Conservation (phyloP, 2,888 invertebrate genomes). For the Drosophila pseudotakahashii region DNA sequence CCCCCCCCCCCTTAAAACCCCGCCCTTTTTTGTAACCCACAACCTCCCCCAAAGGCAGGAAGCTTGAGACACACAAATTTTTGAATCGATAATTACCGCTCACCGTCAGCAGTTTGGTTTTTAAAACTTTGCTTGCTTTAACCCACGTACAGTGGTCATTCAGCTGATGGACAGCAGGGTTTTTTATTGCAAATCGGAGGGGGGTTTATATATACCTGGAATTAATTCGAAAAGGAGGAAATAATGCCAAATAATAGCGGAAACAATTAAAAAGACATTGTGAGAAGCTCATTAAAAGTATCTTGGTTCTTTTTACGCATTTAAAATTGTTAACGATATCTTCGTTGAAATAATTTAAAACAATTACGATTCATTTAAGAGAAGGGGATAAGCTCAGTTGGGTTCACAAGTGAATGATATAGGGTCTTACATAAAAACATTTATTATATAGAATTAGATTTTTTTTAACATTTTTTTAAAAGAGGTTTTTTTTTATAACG, state of each 20-base stretch:
- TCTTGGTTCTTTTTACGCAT: background rate
- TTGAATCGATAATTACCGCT: slow-evolving; percentile 50
- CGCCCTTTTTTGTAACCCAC: background rate
- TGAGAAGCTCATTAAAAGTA: slow-evolving; percentile 22
- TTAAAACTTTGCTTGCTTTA: slow-evolving; percentile 21
- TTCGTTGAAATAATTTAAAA: background rate
- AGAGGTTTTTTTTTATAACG: no score
- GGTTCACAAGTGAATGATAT: background rate
- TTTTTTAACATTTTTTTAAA: no score
- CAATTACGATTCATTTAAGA: background rate
- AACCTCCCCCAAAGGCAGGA: slow-evolving; percentile 27
- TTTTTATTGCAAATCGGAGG: background rate
- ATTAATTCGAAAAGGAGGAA: slow-evolving; percentile 3
- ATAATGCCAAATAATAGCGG: slow-evolving; percentile 33
- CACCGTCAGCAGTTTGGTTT: slow-evolving; percentile 24
- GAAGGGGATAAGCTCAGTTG: background rate
- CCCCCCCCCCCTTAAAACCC: background rate
- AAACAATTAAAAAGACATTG: slow-evolving; percentile 31
- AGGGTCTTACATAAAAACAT: background rate
- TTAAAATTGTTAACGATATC: background rate
- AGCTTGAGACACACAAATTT: slow-evolving; percentile 42
- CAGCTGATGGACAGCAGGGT: background rate
- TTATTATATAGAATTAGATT: no score
- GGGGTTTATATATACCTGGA: background rate
- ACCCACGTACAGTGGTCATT: slow-evolving; percentile 16